Evolutionary conservation across 2,113 vertebrate genomes (phyloP).

Genomic region (Hippocampus comes): DNA sequence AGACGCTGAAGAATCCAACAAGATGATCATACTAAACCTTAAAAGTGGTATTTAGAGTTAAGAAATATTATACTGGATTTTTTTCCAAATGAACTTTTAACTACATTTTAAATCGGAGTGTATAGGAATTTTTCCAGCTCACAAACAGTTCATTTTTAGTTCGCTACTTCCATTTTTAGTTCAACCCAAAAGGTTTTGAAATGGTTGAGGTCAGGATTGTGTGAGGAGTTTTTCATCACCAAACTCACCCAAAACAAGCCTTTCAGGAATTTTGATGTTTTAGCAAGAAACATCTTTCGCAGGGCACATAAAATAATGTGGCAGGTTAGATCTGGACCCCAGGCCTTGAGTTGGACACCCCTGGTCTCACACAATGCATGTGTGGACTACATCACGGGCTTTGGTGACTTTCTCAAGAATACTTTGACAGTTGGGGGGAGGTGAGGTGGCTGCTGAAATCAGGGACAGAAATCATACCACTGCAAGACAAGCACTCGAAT

Average conservation of each 20-base stretch:
- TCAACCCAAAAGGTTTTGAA: background rate
- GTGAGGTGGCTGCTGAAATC: background rate
- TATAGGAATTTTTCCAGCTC: background rate
- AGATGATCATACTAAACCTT: background rate
- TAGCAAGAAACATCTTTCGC: too few species aligned
- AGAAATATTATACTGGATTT: background rate
- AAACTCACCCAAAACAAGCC: background rate
- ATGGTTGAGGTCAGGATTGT: background rate
- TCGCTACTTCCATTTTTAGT: background rate
- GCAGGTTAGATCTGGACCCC: too few species aligned
- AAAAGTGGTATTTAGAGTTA: background rate
- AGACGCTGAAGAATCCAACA: constrained; percentile 5
- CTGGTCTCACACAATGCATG: background rate
- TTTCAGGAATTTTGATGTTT: background rate
- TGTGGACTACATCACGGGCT: background rate
- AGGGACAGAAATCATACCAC: background rate
- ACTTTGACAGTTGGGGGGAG: background rate
- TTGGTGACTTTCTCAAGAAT: background rate
- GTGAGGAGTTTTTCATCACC: background rate
- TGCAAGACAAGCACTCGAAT: background rate
- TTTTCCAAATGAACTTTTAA: background rate
- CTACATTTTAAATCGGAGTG: background rate
- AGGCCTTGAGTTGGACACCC: too few species aligned
- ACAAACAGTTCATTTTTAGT: background rate
- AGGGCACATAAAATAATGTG: too few species aligned